Evolutionary conservation across 2,113 vertebrate genomes (phyloP), one percentile per base, ranked within the genome.

Genomic region (Gasterosteus aculeatus): DNA sequence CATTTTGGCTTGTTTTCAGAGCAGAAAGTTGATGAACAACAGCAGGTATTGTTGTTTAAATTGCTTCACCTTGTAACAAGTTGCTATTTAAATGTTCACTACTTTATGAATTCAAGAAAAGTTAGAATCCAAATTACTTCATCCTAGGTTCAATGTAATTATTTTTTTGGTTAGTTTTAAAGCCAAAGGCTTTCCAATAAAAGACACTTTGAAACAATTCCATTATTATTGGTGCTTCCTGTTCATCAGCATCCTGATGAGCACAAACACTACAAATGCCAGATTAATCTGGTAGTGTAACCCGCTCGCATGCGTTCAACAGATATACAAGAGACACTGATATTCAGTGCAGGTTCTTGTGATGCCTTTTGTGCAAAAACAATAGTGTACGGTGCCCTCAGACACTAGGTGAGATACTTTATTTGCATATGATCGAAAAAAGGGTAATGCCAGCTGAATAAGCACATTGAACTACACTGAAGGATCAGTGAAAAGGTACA

Each of bases 381-480:
- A 54, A 54, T 54, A 26, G 10, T 26, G 51, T 22, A 56, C 14
- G 22, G 22, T 56, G 22, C 53, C 53, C 22, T 56, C 53, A 14
- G 53, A 14, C 11, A 67, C 39, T 59, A 44, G 31, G 49, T n/a
- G 2, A 31, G 15, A 16, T 22, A 38, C 38, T 64, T 10, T 29
- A 74, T 85, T 60, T 49, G 33, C 63, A 85, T 74, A 4, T 46
- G 15, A 19, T 5, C 4, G 14, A 16, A 65, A 65, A 9, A 2
- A 65, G 5, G 31, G 35, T 38, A 64, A 46, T 29, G 26, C 42
- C 41, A 46, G 39, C 39, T 49, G 12, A 69, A 62, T 38, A 53
- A 38, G 19, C 39, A 63, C 26, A 69, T 15, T 22, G 72, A 35
- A 22, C 12, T n/a, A 1, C 26, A 47, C 33, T 38, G 12, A 19